Percentiles rank a stretch among this genome's conserved stretches.
Evolutionary conservation across 2,888 invertebrate genomes (phyloP).

Genomic region (Drosophila meridionalis): DNA sequence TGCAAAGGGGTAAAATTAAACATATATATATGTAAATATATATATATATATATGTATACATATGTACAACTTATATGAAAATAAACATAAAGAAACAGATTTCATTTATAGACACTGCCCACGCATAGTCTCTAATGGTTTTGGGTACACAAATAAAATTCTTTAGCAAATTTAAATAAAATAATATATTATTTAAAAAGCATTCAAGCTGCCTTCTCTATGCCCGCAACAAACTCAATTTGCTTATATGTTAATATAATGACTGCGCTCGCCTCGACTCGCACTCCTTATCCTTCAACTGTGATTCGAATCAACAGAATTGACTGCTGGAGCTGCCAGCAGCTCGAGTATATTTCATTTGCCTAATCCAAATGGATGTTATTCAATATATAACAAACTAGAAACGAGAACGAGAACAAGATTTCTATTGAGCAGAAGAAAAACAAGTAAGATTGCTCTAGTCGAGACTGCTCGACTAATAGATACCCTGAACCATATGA

Average conservation of each 20-base stretch:
- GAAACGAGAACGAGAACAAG: neutral
- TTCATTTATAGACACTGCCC: neutral
- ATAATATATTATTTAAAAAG: conserved; percentile 1
- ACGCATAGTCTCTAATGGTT: neutral
- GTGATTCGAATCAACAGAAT: neutral
- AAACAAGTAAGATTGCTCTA: neutral
- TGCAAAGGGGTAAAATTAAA: neutral
- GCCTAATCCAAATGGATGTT: conserved; percentile 11
- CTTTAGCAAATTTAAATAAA: neutral
- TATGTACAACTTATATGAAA: neutral
- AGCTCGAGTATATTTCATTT: neutral
- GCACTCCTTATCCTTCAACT: neutral
- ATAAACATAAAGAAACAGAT: neutral
- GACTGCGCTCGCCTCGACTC: neutral
- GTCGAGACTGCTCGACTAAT: too few relatives aligned
- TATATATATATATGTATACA: neutral
- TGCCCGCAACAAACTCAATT: neutral
- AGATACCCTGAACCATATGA: too few relatives aligned
- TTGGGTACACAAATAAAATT: neutral
- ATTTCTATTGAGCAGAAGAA: neutral
- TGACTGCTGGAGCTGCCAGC: neutral
- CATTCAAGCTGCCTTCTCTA: neutral
- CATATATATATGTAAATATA: neutral
- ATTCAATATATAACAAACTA: neutral
- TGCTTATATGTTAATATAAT: conserved; percentile 7